Base-by-base conservation (phyloP, 2,113 vertebrate genomes). In the Pangasianodon hypophthalmus region DNA sequence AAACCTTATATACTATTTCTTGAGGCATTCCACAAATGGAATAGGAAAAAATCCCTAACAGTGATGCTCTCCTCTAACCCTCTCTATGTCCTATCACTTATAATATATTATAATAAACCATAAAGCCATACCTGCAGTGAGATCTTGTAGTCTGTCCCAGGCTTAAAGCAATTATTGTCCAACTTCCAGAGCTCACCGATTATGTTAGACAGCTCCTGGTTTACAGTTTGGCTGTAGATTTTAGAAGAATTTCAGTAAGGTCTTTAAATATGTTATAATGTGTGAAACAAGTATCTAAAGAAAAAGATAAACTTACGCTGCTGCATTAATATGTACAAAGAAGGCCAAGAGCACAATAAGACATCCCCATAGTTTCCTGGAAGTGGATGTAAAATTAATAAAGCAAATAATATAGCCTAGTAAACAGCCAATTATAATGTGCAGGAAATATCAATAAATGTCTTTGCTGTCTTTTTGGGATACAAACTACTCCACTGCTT, bases 101-200 rank as follows among this genome's bases (percentile, higher is more conserved):
- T 82, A 5, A 54, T 21, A 82, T 58, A 32, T 82, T 18, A 58
- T 21, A 83, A 58, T 58, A 58, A 83, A 37, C 24, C 19, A 41
- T 71, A 19, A 89, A 14, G 52, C 16, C 29, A 41, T 91, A 95
- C 96, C 95, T 96, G 96, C 85, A 97, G 67, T 19, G 94, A 93
- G 87, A 95, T 94, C 1, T 87, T 92, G 85, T 96, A 97, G 90
- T 96, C 94, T 60, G 88, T 94, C 37, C 95, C 95, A 41, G 96
- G 93, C 18, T 14, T 32, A 1, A 96, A 87, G 2, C 94, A 91
- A 87, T 96, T 96, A 26, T 88, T 87, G 44, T 96, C 96, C 62
- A 94, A 62, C 81, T 95, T 94, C 95, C 96, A 96, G 56, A 96
- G 92, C 80, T 96, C 90, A 77, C 29, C 95, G 90, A 96, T 94